Evolutionary conservation across 1,140 invertebrate species (phyloP).

Genomic region (Drosophila bocqueti): DNA sequence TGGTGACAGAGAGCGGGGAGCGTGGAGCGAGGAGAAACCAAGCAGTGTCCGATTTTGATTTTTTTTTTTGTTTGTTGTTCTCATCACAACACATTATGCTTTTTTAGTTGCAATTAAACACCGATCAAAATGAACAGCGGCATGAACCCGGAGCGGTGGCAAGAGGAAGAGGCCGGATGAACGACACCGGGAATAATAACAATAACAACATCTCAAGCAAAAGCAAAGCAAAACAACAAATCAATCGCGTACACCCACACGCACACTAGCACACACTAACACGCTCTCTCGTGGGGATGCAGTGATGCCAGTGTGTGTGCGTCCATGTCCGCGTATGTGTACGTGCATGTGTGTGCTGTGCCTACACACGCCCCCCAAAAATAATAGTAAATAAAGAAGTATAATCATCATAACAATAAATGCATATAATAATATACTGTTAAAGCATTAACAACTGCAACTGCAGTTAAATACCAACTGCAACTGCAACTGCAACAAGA

Average conservation of each 20-base stretch:
- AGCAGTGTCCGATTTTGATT: conserved; percentile 5
- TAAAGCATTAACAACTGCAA: conserved; percentile 25
- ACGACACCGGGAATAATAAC: conserved; percentile 8
- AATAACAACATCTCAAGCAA: conserved; percentile 9
- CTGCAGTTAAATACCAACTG: conserved; percentile 9
- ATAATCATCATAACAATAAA: conserved; percentile 7
- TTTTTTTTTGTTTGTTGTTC: no score
- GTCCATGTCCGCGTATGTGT: conserved; percentile 22
- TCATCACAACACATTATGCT: background rate
- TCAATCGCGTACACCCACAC: conserved; percentile 20
- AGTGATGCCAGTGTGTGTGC: conserved; percentile 34
- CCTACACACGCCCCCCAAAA: background rate
- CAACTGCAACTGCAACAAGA: conserved; percentile 27
- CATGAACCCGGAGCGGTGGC: conserved; percentile 24
- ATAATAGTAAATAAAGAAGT: conserved; percentile 7
- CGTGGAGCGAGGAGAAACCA: conserved; percentile 8
- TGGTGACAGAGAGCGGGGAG: background rate
- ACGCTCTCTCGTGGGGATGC: conserved; percentile 13
- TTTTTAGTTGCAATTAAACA: conserved; percentile 16
- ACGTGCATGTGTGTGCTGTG: conserved; percentile 25
- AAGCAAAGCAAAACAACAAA: conserved; percentile 24
- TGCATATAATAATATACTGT: background rate
- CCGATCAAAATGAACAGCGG: conserved; percentile 53
- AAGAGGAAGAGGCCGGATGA: conserved; percentile 17
- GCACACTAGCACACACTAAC: background rate